Evolutionary conservation across 2,797 vertebrate species (phyloP).

Genomic region (Acipenser transmontanus): DNA sequence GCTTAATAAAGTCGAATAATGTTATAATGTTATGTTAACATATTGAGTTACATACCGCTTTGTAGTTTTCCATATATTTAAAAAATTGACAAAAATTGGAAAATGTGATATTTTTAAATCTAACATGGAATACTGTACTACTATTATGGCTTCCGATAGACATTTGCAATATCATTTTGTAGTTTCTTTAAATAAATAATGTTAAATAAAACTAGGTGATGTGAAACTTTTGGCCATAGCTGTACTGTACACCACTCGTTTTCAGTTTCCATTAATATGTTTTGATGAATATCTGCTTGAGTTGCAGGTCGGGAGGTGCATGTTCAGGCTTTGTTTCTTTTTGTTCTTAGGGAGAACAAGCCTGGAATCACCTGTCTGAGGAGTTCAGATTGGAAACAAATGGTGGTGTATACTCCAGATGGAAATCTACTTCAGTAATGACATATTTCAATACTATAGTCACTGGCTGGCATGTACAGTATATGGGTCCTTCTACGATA

Average conservation of each 20-base stretch:
- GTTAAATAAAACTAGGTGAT: too few species aligned
- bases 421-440: slow-evolving; percentile 17
- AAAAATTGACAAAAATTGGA: too few species aligned
- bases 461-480: not conserved
- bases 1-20: too few species aligned
- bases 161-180: too few species aligned
- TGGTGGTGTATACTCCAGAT: slow-evolving; percentile 15
- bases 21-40: too few species aligned
- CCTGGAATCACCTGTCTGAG: slow-evolving; percentile 11
- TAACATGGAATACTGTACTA: too few species aligned
- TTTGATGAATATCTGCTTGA: slow-evolving; percentile 1
- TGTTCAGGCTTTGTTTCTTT: slow-evolving; percentile 15
- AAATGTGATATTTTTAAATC: too few species aligned
- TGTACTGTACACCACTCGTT: slow-evolving; percentile 2
- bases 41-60: too few species aligned
- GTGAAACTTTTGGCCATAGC: too few species aligned
- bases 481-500: not conserved
- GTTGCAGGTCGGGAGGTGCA: slow-evolving; percentile 1
- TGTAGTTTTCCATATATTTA: too few species aligned
- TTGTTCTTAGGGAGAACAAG: slow-evolving; percentile 13
- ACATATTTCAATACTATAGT: slow-evolving; percentile 20
- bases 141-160: too few species aligned
- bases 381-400: slow-evolving; percentile 12
- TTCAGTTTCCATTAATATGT: not conserved
- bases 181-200: too few species aligned